phyloP scores from a whole-genome alignment of 2,113 vertebrate genomes.

The Pelusios castaneus region DNA sequence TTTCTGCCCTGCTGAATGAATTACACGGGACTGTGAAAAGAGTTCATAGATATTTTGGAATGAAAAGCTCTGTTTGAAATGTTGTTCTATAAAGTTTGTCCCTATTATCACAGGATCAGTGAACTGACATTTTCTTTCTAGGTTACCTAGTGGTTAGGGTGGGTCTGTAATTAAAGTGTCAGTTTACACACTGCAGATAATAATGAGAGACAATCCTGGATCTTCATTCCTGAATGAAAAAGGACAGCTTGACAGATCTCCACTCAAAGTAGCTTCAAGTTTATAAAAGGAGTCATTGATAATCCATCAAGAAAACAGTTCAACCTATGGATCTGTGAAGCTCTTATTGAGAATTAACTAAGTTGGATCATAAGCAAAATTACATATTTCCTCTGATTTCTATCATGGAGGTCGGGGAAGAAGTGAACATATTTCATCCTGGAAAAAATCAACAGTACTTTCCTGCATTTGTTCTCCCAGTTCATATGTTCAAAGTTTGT shows the following conservation, averaged over 20 bases:
- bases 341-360: not conserved
- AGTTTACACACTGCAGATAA: not conserved
- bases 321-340: not conserved
- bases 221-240: slow-evolving; percentile 8
- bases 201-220: not conserved
- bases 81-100: not conserved
- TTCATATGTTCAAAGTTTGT: not conserved
- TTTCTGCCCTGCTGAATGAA: not conserved
- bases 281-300: slow-evolving; percentile 20
- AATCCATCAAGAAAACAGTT: not conserved
- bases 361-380: not conserved
- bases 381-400: not conserved
- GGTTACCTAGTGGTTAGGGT: not conserved
- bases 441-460: not conserved
- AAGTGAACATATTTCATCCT: not conserved
- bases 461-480: not conserved
- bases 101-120: not conserved
- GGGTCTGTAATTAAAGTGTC: slow-evolving; percentile 14
- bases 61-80: not conserved
- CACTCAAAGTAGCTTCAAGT: not conserved
- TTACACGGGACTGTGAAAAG: not conserved
- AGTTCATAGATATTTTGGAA: not conserved
- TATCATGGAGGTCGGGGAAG: not conserved
- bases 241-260: slow-evolving; percentile 33
- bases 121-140: slow-evolving; percentile 24